Conservation (phyloP, 64 coral and sea anemone genomes). For the Anthopleura sola region DNA sequence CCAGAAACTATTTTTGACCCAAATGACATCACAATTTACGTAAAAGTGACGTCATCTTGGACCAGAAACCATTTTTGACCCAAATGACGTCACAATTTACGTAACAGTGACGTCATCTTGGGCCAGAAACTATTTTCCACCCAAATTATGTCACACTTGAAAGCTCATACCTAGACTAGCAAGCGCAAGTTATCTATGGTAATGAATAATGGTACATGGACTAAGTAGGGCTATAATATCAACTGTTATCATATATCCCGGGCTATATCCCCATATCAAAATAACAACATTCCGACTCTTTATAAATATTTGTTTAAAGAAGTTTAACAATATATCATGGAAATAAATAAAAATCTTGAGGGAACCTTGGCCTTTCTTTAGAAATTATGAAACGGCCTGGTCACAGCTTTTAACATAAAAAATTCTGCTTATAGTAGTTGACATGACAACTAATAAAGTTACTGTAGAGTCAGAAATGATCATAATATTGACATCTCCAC, state of each 20-base stretch:
- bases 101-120: too few species aligned
- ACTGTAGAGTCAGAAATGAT: background rate
- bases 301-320: background rate
- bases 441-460: too few species aligned
- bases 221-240: background rate
- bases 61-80: background rate
- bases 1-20: background rate
- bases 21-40: background rate
- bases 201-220: background rate
- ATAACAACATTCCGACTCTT: background rate
- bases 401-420: too few species aligned
- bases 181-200: background rate
- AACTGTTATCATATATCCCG: background rate
- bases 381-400: too few species aligned
- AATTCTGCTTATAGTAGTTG: background rate
- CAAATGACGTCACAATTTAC: background rate
- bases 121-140: background rate
- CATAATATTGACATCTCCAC: background rate
- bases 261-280: constrained; percentile 1
- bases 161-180: background rate
- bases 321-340: background rate
- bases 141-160: background rate
- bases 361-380: background rate
- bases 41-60: too few species aligned
- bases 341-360: background rate